Evolutionary conservation across 1,140 invertebrate species (phyloP), one percentile per base, ranked within the genome.

Genomic region (Pachyrhynchus sulphureomaculatus): DNA sequence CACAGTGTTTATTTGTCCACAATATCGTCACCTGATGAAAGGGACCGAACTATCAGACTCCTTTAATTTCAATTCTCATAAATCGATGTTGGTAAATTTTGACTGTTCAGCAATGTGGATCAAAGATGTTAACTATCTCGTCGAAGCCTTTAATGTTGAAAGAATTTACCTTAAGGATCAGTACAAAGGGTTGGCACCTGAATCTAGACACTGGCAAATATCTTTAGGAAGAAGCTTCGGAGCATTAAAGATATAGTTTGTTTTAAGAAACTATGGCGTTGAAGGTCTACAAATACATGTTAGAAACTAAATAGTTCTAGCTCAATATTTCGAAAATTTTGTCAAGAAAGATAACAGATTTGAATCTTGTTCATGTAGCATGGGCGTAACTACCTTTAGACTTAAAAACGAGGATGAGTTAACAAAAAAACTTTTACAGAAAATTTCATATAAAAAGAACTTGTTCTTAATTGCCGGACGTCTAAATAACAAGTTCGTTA

Each of bases 171-270:
- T 96, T 52, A 83, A 86, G 66, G 86, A 91, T 70, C 73, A 87
- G 72, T 82, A 85, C 67, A 76, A 84, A 70, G 84, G 84, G 33
- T 78, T 83, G 45, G 85, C 89, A 5, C 92, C 93, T 0, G 93
- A 97, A 72, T 96, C 93, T 69, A 75, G 96, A 83, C 90, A 98
- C 72, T 96, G 95, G 93, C 94, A n/a, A n/a, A n/a, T n/a, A n/a
- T n/a, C n/a, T n/a, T n/a, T n/a, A n/a, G n/a, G n/a, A n/a, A n/a
- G n/a, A 0, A 84, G n/a, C n/a, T n/a, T n/a, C n/a, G n/a, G n/a
- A n/a, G n/a, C n/a, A n/a, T n/a, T n/a, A n/a, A n/a, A n/a, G n/a
- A n/a, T n/a, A n/a, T n/a, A n/a, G n/a, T n/a, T n/a, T n/a, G n/a
- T n/a, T n/a, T n/a, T n/a, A n/a, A n/a, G n/a, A n/a, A n/a, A n/a